A percentile compares a stretch with the other conserved stretches of the same genome.
Conservation (phyloP, 2,113 vertebrate species). For the Cercocebus atys region DNA sequence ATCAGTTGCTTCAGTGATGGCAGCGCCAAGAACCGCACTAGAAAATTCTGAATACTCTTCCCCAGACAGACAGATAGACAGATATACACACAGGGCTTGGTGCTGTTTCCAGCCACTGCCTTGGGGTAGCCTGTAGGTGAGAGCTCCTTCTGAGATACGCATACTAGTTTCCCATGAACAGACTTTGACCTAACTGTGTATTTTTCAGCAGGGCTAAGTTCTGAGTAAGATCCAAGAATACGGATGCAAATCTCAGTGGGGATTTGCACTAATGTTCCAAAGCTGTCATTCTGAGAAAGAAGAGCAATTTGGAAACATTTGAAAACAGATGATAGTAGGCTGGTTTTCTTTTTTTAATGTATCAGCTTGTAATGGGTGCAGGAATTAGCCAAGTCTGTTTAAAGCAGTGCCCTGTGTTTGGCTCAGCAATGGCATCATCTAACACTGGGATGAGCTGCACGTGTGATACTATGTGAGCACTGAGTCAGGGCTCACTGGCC, state of each 20-base stretch:
- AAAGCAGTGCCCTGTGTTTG: background rate
- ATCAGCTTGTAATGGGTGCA: background rate
- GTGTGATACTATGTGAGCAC: background rate
- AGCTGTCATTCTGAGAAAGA: background rate
- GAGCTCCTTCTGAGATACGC: background rate
- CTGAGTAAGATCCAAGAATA: background rate
- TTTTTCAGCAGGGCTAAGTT: too few species aligned
- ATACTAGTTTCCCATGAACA: background rate
- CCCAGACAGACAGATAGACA: too few species aligned
- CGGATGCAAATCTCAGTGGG: background rate
- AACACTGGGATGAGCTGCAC: too few species aligned
- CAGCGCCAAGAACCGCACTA: background rate
- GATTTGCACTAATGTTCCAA: background rate
- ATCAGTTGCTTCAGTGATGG: rapidly evolving
- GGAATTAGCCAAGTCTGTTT: rapidly evolving
- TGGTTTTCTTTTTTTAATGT: background rate
- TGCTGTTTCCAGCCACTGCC: background rate
- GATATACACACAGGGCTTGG: rapidly evolving
- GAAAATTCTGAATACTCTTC: background rate
- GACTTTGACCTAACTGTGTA: background rate
- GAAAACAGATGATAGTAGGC: background rate
- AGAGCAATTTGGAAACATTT: background rate
- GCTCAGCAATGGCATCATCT: rapidly evolving
- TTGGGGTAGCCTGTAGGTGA: background rate
- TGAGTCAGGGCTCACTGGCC: rapidly evolving